phyloP scores from a whole-genome alignment of 1,140 invertebrate genomes.

The Drosophila prosaltans region DNA sequence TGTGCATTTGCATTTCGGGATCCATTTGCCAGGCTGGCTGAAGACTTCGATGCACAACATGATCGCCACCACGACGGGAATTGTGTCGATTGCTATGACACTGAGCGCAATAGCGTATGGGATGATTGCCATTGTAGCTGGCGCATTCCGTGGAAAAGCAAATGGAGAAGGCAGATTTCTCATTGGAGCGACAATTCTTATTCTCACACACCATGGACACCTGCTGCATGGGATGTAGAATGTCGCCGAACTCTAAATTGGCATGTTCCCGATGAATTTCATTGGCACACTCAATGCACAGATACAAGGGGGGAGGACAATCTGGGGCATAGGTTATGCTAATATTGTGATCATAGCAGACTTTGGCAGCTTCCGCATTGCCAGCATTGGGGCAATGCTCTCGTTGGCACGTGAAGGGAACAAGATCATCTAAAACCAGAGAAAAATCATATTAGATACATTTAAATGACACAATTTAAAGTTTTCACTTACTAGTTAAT shows the following conservation, averaged over 20 bases:
- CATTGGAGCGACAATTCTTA: constrained; percentile 96
- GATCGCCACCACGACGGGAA: constrained; percentile 92
- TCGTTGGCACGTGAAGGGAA: constrained; percentile 92
- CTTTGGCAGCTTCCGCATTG: constrained; percentile 94
- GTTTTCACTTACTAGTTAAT: constrained; percentile 89
- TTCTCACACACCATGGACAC: constrained; percentile 98
- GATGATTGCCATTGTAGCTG: constrained; percentile 97
- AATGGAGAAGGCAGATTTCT: constrained; percentile 97
- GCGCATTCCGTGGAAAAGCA: constrained; percentile 99
- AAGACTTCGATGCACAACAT: constrained; percentile 94
- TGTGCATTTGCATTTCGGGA: constrained; percentile 94
- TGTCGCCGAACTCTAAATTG: constrained; percentile 94
- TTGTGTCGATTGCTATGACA: constrained; percentile 95
- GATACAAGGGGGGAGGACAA: constrained; percentile 96
- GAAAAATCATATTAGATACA: not conserved
- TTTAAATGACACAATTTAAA: not conserved
- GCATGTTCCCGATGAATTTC: constrained; percentile 92
- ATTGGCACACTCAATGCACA: constrained; percentile 98
- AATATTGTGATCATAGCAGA: constrained; percentile 94
- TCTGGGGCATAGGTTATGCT: constrained; percentile 92
- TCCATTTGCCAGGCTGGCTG: constrained; percentile 94
- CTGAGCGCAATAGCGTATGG: constrained; percentile 96
- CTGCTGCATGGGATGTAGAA: constrained; percentile 97
- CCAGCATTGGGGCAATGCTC: constrained; percentile 93
- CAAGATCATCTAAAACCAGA: constrained; percentile 85